Base-by-base conservation (phyloP, 2,888 invertebrate genomes). In the Eubasilissa splendida region DNA sequence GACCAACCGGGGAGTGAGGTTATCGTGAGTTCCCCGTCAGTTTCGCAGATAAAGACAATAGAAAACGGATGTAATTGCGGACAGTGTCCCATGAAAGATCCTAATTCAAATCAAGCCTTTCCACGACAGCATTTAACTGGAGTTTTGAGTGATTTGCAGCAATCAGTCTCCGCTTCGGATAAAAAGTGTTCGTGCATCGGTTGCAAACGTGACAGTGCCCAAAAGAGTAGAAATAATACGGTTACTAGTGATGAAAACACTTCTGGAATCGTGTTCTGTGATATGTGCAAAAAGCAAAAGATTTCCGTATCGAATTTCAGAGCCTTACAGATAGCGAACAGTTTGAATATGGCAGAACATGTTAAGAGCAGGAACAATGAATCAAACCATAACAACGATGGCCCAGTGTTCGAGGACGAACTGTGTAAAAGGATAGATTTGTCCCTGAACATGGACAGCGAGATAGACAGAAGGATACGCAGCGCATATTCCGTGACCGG, bases 271-370 rank as follows among this genome's bases (percentile, higher is more conserved):
- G 88, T 91, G 0, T 88, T 89, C 85, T 91, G 91, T 83, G 90
- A 90, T 53, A 85, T 83, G 0, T 91, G 91, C 85, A 88, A 89
- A 76, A 91, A 91, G 74, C 91, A 91, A 83, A 91, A 91, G 85
- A 91, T 91, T 73, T 89, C 90, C 0, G 85, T 90, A 0, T 90
- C 90, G 0, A 91, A 91, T 84, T 90, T 90, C 84, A 86, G 89
- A 75, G 91, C 91, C 0, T 85, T 91, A 79, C 90, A 90, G 85
- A 91, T 91, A 56, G 89, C 91, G 0, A 90, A 90, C 78, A 86
- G 87, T 11, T 83, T 91, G 58, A 84, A 88, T 80, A 89, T 91
- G 84, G 87, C 88, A 0, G 90, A 89, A 8, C 42, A 42, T 7
- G 65, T 73, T 50, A 74, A 73, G 12, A 52, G 31, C 8, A 22